Base-by-base conservation (phyloP, 2,113 vertebrate genomes). In the Brienomyrus longianalis region DNA sequence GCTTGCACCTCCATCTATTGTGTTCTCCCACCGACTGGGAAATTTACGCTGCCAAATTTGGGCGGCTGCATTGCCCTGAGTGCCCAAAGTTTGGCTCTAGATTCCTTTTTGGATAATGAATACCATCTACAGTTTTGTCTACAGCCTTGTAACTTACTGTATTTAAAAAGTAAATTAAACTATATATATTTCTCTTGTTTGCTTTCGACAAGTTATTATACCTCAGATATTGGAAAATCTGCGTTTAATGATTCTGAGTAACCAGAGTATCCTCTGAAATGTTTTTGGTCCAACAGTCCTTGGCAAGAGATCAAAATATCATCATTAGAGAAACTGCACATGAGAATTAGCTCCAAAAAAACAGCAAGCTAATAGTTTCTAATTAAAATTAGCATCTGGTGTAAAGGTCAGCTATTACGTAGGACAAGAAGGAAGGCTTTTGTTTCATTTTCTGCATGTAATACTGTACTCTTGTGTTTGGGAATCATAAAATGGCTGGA, bases 351-450 rank as follows among this genome's bases (percentile, higher is more conserved):
- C 15, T 90, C 47, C 56, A 86, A 84, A 39, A 89, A 90, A 90
- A 90, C 86, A 91, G 87, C 90, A 74, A 90, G 86, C 88, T 89
- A 88, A 91, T 83, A 77, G 88, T 88, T 50, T 91, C 89, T 91
- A 89, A 91, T 91, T 91, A 91, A 89, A 91, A 89, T 86, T 80
- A 89, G 88, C 90, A 91, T 91, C 88, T 91, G 89, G 90, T 88
- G 89, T 91, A 89, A 91, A 91, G 89, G 89, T 90, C 88, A 88
- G 62, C 86, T 83, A 54, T 89, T 88, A 74, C 70, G 74, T 87
- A 89, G 88, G 54, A 77, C 88, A 8, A 51, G 35, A 35, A 89
- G 88, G 54, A 88, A 52, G 77, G 35, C 31, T 56, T 47, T 39
- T 45, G 39, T 35, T 70, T 31, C 31, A 88, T 31, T 87, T 83